Evolutionary conservation across 37 sponge, comb jelly and placozoan genomes (phyloP).

Genomic region (Eunapius fragilis): DNA sequence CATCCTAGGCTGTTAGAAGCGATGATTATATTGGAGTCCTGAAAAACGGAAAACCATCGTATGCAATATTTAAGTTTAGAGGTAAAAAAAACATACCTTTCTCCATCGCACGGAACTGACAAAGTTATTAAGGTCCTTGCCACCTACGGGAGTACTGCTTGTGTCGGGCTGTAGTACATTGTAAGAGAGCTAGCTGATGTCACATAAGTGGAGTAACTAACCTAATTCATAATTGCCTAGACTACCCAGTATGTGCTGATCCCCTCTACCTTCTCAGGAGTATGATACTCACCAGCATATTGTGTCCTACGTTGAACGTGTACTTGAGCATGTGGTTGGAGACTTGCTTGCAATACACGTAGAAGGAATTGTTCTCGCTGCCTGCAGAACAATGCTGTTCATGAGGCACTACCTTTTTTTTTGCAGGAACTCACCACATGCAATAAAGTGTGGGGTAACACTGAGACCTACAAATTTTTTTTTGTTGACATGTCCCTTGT

Average conservation of each 20-base stretch:
- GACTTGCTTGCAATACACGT: conserved; percentile 69
- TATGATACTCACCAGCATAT: conserved; percentile 52
- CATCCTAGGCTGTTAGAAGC: conserved; percentile 23
- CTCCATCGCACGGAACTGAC: conserved; percentile 16
- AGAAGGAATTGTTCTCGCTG: conserved; percentile 84
- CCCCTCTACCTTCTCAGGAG: too few species aligned
- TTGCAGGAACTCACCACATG: conserved; percentile 68
- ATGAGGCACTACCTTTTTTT: neutral
- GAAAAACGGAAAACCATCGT: neutral
- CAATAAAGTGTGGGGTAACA: conserved; percentile 63
- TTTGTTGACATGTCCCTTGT: conserved; percentile 82
- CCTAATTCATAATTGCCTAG: neutral
- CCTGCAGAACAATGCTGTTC: conserved; percentile 30
- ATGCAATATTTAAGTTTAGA: neutral
- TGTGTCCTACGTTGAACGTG: conserved; percentile 42
- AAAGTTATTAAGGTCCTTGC: too few species aligned
- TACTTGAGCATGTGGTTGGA: conserved; percentile 64
- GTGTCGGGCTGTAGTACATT: neutral
- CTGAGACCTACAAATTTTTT: conserved; percentile 93
- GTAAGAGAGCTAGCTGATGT: too few species aligned
- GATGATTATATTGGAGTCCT: conserved; percentile 51
- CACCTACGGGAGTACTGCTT: neutral
- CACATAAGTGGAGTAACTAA: neutral
- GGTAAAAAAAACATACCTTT: conserved; percentile 16
- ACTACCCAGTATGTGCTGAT: too few species aligned